Percentiles rank a stretch among this genome's conserved stretches.
Conservation (phyloP, 2,797 vertebrate genomes). For the Neomorphus geoffroyi region DNA sequence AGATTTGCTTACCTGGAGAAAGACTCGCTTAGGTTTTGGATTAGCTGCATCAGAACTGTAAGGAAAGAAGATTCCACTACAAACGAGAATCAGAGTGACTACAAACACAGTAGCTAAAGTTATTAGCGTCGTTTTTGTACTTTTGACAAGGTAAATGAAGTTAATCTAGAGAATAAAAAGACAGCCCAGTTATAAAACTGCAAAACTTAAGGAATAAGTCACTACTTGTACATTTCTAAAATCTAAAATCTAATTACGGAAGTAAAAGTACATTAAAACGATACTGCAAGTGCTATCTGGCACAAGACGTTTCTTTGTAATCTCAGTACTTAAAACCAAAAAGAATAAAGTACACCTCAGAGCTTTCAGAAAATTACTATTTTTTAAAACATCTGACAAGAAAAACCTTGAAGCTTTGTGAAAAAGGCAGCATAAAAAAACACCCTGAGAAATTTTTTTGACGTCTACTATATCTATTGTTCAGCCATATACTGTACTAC, state of each 20-base stretch:
- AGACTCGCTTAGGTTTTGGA: constrained; percentile 92
- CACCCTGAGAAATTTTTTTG: neutral
- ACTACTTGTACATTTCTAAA: neutral
- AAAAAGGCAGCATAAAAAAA: neutral
- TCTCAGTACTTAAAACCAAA: neutral
- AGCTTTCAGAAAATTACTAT: neutral
- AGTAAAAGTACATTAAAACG: neutral
- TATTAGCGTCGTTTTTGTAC: constrained; percentile 85
- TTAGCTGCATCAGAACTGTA: constrained; percentile 83
- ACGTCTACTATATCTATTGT: neutral
- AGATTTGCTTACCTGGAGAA: constrained; percentile 86
- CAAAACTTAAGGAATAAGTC: neutral
- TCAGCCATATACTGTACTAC: neutral
- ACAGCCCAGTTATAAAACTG: constrained; percentile 4
- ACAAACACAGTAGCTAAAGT: constrained; percentile 81
- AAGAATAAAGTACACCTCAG: neutral
- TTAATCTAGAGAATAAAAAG: constrained; percentile 83
- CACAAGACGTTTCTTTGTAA: neutral
- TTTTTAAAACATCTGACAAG: neutral
- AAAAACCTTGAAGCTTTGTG: neutral
- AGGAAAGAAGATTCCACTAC: constrained; percentile 90
- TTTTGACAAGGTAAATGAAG: constrained; percentile 90
- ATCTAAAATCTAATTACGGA: neutral
- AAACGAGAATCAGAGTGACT: constrained; percentile 85
- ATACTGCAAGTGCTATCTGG: neutral